Evolutionary conservation across 2,113 vertebrate genomes (phyloP).

Genomic region (Felis chaus): DNA sequence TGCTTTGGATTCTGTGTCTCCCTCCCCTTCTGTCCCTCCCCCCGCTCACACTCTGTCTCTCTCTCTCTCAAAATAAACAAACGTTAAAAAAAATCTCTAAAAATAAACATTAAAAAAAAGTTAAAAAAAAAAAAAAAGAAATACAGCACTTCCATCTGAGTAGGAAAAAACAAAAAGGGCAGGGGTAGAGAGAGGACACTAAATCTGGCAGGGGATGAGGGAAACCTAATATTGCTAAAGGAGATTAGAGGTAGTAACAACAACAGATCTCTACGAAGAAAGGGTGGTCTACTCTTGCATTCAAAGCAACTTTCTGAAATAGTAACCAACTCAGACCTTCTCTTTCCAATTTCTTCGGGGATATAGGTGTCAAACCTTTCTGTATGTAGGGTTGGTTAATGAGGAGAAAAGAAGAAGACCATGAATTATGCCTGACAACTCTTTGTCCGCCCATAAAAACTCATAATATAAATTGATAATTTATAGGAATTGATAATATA

Average conservation of each 20-base stretch:
- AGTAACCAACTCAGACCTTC: neutral
- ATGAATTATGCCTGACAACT: neutral
- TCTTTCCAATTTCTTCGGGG: neutral
- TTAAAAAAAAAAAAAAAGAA: neutral
- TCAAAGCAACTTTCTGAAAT: slow-evolving; percentile 9
- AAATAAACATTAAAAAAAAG: no score
- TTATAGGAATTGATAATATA: neutral
- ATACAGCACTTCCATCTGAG: neutral
- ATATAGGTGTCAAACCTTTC: neutral
- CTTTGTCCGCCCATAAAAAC: neutral
- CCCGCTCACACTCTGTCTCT: no score
- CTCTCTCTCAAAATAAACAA: no score
- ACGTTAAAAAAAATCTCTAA: no score
- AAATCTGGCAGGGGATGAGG: neutral
- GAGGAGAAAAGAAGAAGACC: neutral
- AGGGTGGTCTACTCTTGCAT: neutral
- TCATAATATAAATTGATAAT: no score
- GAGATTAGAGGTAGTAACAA: neutral
- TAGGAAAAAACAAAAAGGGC: neutral
- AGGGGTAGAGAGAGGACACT: neutral
- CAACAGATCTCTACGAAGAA: neutral
- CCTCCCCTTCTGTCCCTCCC: no score
- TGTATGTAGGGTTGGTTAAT: neutral
- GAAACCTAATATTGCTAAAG: neutral
- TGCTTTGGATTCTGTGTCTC: no score